A percentile compares a stretch with the other conserved stretches of the same genome.
Evolutionary conservation across 2,113 vertebrate species (phyloP).

Genomic region (Oreocharis arfaki): DNA sequence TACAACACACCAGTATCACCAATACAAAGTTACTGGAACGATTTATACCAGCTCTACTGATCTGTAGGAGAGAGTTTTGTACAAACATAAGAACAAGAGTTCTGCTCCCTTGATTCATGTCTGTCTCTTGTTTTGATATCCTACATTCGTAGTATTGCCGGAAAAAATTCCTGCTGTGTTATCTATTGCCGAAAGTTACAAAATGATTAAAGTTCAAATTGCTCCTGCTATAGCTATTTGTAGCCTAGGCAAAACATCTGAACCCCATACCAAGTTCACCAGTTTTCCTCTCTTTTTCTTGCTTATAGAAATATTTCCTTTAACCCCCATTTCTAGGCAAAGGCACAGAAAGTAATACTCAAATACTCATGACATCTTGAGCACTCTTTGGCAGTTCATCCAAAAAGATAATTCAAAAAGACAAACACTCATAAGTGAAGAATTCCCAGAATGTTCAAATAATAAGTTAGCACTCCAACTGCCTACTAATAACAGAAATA

Average conservation of each 20-base stretch:
- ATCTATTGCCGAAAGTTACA: background rate
- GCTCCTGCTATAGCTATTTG: background rate
- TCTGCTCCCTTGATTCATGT: background rate
- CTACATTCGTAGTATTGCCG: background rate
- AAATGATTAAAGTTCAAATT: constrained; percentile 28
- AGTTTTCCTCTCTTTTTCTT: background rate
- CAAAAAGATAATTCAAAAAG: background rate
- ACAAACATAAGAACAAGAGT: background rate
- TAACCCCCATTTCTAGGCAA: background rate
- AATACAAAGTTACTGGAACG: background rate
- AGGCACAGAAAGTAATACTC: background rate
- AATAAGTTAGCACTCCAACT: background rate
- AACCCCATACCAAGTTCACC: background rate
- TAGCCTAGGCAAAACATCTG: background rate
- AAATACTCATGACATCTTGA: background rate
- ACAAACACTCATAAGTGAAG: background rate
- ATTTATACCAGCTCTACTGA: background rate
- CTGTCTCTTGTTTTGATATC: background rate
- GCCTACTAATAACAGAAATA: background rate
- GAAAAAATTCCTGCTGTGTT: background rate
- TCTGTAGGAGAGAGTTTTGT: background rate
- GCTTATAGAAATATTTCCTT: background rate
- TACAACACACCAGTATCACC: background rate
- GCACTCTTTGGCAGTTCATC: background rate
- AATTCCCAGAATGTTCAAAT: background rate